Conservation (phyloP, 1,140 invertebrate species). For the Nasonia giraulti region DNA sequence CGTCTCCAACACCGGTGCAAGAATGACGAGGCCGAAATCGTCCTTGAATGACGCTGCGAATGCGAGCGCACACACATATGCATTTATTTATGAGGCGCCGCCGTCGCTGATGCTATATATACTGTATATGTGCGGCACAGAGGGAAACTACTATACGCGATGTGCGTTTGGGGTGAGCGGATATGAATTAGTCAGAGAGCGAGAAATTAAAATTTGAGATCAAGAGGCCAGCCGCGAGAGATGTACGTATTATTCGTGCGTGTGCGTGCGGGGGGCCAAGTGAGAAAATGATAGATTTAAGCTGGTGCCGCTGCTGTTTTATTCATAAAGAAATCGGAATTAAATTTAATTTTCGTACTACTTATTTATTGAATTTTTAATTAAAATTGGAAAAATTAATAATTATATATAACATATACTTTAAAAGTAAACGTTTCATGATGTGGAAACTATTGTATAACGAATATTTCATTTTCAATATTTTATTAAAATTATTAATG, state of each 20-base stretch:
- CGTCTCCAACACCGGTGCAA: not conserved
- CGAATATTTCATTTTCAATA: too few species aligned
- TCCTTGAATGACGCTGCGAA: conserved; percentile 22
- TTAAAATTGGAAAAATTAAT: too few species aligned
- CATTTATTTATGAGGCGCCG: not conserved
- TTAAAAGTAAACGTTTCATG: too few species aligned
- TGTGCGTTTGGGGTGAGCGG: not conserved
- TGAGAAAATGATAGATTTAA: not conserved
- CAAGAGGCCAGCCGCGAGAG: not conserved
- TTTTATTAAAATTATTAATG: too few species aligned
- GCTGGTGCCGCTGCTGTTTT: too few species aligned
- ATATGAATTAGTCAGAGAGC: not conserved
- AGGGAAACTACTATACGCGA: not conserved
- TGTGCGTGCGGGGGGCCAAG: not conserved
- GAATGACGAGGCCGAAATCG: conserved; percentile 11
- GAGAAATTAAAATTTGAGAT: not conserved
- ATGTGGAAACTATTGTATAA: too few species aligned
- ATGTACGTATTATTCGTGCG: not conserved
- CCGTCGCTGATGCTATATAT: not conserved
- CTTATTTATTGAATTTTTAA: too few species aligned
- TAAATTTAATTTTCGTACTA: too few species aligned
- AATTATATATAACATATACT: too few species aligned
- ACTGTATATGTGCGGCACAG: not conserved
- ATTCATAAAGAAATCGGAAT: too few species aligned
- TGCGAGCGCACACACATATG: not conserved